Evolutionary conservation across 2,797 vertebrate genomes (phyloP).

Genomic region (Neolamprologus multifasciatus): DNA sequence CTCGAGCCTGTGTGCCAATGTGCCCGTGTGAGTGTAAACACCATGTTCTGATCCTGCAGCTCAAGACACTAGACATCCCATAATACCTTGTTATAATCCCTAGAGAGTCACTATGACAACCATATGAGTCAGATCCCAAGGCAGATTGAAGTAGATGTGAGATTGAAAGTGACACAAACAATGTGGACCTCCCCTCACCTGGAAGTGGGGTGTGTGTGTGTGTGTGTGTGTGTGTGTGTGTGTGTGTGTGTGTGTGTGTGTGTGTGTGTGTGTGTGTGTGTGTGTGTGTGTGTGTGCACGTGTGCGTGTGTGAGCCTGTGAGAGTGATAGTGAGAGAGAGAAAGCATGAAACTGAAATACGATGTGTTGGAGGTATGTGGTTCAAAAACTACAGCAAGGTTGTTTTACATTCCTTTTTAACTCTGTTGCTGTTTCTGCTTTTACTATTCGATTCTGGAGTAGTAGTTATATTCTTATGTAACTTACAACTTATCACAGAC

Average conservation of each 20-base stretch:
- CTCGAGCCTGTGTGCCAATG: background rate
- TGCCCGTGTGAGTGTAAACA: constrained; percentile 10
- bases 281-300: background rate
- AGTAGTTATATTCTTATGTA: background rate
- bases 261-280: background rate
- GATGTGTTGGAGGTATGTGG: background rate
- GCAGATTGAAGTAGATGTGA: constrained; percentile 37
- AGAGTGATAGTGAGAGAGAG: background rate
- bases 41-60: constrained; percentile 20
- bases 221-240: too few species aligned
- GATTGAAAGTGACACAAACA: constrained; percentile 42
- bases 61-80: constrained; percentile 41
- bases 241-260: too few species aligned
- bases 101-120: constrained; percentile 53
- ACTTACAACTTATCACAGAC: background rate
- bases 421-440: background rate
- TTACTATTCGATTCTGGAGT: background rate
- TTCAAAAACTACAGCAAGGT: background rate
- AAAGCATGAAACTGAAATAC: background rate
- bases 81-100: constrained; percentile 58
- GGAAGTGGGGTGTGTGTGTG: background rate
- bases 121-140: constrained; percentile 16
- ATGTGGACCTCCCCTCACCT: constrained; percentile 9
- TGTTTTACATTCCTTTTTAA: background rate
- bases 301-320: background rate